phyloP scores from a whole-genome alignment of 2,113 vertebrate genomes.

The Pagrus major region DNA sequence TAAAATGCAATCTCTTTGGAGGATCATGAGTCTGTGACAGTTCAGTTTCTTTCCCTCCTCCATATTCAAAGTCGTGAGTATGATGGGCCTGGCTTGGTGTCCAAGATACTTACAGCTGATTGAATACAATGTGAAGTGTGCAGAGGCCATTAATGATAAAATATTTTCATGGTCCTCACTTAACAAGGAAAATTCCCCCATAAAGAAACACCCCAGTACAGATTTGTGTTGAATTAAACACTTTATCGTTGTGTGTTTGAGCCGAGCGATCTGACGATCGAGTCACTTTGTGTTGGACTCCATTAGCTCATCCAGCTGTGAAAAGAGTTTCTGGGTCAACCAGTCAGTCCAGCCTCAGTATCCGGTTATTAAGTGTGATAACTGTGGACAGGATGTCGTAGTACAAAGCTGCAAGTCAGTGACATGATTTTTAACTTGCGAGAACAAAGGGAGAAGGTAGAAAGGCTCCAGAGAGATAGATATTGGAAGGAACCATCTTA shows the following conservation, averaged over 20 bases:
- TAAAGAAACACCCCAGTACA: neutral
- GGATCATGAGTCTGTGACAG: neutral
- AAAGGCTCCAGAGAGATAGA: neutral
- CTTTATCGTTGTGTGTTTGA: neutral
- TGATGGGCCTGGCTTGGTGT: neutral
- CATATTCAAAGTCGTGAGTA: neutral
- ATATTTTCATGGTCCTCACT: too few relatives aligned
- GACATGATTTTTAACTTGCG: slow-evolving; percentile 11
- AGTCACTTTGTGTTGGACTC: slow-evolving; percentile 38
- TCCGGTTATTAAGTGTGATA: slow-evolving; percentile 12
- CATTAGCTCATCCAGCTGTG: slow-evolving; percentile 48
- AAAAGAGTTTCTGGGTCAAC: slow-evolving; percentile 58
- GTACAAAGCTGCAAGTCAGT: neutral
- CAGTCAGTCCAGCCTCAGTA: slow-evolving; percentile 1
- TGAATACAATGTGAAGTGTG: neutral
- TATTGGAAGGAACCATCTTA: too few relatives aligned
- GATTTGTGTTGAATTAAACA: neutral
- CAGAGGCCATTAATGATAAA: too few relatives aligned
- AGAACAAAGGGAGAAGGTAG: neutral
- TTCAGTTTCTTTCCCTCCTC: neutral
- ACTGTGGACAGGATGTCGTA: slow-evolving; percentile 11
- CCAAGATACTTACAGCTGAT: neutral
- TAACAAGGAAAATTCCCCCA: too few relatives aligned
- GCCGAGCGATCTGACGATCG: neutral
- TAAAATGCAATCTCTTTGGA: neutral